Conservation (phyloP, 1,140 invertebrate species). For the Danaus melanippus region DNA sequence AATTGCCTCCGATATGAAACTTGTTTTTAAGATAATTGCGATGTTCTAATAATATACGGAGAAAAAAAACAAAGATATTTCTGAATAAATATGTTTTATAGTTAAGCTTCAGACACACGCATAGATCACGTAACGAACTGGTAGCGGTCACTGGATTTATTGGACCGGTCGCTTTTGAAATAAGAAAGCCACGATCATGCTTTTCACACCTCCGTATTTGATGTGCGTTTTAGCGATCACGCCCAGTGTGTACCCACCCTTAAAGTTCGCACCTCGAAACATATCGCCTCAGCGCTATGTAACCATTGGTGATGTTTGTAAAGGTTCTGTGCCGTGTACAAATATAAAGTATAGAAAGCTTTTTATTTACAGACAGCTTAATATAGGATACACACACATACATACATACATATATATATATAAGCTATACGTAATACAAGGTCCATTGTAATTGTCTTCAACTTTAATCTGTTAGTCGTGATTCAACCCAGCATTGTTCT, state of each 20-base stretch:
- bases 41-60: too few relatives aligned
- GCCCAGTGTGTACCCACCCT: constrained; percentile 58
- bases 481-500: constrained; percentile 41
- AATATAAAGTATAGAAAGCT: constrained; percentile 2
- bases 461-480: constrained; percentile 28
- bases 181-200: constrained; percentile 45
- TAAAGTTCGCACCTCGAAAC: constrained; percentile 58
- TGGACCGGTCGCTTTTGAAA: constrained; percentile 52
- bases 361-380: constrained; percentile 6
- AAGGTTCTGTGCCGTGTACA: constrained; percentile 19
- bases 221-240: constrained; percentile 58
- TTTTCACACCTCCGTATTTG: constrained; percentile 70
- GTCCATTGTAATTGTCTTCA: constrained; percentile 28
- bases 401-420: too few relatives aligned
- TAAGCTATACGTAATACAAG: too few relatives aligned
- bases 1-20: too few relatives aligned
- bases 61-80: too few relatives aligned
- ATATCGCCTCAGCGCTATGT: constrained; percentile 58
- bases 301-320: constrained; percentile 30
- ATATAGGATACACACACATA: too few relatives aligned
- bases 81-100: too few relatives aligned
- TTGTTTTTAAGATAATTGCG: too few relatives aligned
- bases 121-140: constrained; percentile 18
- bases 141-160: constrained; percentile 41
- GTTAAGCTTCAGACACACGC: not conserved